Evolutionary conservation across 2,888 invertebrate species (phyloP), one percentile per base, ranked within the genome.

Genomic region (Dorcus parallelipipedus): DNA sequence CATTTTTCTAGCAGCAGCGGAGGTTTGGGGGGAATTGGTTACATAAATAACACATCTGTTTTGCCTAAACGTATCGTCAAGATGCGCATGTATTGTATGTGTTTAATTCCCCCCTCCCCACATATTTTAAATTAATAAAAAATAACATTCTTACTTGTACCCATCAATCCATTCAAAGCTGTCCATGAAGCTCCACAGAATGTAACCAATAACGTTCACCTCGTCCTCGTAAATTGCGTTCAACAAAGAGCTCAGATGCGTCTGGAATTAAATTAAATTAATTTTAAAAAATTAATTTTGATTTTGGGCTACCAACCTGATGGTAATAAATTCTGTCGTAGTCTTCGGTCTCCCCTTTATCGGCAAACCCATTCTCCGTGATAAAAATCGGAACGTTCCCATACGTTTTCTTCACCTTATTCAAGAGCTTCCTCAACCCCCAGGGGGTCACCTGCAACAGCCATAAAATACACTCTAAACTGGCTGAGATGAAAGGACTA

Each of bases 341-440:
- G 49, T 61, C 61, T 45, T 61, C 54, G 1, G 53, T 40, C 33
- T 48, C 47, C 3, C 58, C 60, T 14, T 41, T 45, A 52, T 60
- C 60, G 6, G 58, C 42, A 51, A 50, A 62, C 7, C 62, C 62
- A 48, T 55, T 57, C 51, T 62, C 62, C 0, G 59, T 59, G 5
- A 62, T 38, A 43, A 54, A 62, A 49, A 62, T 52, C 9, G 52
- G 49, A 20, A 56, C 14, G 26, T 59, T 53, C 1, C 49, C 42
- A 26, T 59, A 59, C 3, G 33, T 33, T 7, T 49, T 38, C 38
- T 52, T 57, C 6, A 62, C 38, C 14, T 49, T 57, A 9, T 49
- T 54, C 26, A 62, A 45, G 5, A 58, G 10, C 38, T 59, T 56
- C 17, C 49, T 43, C 9, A 62, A 48, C 2, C 55, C 57, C 39